A percentile compares a stretch with the other conserved stretches of the same genome.
phyloP scores from a whole-genome alignment of 2,888 invertebrate species.

The Habroteleia sp. region DNA sequence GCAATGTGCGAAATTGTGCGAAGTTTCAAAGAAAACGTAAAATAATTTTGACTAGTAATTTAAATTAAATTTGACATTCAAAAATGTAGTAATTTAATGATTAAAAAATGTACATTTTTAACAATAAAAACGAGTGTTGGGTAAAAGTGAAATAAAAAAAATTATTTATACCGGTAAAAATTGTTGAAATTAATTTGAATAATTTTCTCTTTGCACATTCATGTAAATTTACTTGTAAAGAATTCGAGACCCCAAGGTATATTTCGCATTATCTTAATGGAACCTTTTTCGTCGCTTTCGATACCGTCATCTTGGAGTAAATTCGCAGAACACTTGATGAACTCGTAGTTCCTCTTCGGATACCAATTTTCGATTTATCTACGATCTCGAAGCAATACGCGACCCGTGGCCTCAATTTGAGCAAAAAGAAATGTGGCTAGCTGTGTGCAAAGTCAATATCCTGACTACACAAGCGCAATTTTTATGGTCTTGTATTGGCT shows the following conservation, averaged over 20 bases:
- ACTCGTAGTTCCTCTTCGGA: constrained; percentile 26
- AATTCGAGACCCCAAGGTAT: too few species aligned
- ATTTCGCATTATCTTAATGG: constrained; percentile 29
- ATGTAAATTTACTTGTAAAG: too few species aligned
- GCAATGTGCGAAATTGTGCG: background rate
- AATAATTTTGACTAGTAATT: too few species aligned
- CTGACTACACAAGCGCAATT: constrained; percentile 56
- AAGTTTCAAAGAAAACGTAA: background rate
- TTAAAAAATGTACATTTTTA: too few species aligned
- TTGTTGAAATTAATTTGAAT: too few species aligned
- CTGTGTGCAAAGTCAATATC: constrained; percentile 61
- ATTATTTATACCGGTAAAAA: too few species aligned
- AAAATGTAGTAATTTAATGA: too few species aligned
- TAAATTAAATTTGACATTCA: too few species aligned
- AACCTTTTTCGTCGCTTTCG: constrained; percentile 14
- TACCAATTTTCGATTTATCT: constrained; percentile 61
- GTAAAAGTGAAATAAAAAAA: too few species aligned
- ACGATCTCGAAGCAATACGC: constrained; percentile 52
- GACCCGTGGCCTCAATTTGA: constrained; percentile 51
- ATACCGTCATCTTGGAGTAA: constrained; percentile 14
- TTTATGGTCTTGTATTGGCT: constrained; percentile 61
- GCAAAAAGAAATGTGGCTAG: constrained; percentile 28
- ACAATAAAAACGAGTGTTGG: too few species aligned
- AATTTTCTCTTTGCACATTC: too few species aligned
- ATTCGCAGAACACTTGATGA: constrained; percentile 48